phyloP scores from a whole-genome alignment of 30 jellyfish, hydroid and myxozoan species.

The Mastigias papua region DNA sequence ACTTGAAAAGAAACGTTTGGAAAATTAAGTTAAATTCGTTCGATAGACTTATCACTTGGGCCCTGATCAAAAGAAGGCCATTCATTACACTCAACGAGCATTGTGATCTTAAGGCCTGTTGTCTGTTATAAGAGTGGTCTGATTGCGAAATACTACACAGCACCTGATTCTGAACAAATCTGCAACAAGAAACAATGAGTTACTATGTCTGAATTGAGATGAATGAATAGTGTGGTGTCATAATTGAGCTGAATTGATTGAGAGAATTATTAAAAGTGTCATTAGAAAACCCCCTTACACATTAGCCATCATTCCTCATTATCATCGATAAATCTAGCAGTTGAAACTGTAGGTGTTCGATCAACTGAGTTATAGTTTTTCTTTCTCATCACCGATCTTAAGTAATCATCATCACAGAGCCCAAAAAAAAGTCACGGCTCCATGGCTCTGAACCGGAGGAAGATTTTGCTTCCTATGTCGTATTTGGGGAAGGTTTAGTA shows the following conservation, averaged over 20 bases:
- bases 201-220: background rate
- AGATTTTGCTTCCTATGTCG: too few species aligned
- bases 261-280: too few species aligned
- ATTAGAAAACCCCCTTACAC: too few species aligned
- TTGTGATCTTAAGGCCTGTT: background rate
- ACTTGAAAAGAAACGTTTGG: constrained; percentile 6
- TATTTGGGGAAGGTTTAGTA: too few species aligned
- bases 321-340: too few species aligned
- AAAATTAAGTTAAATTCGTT: constrained; percentile 11
- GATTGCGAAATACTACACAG: background rate
- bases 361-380: too few species aligned
- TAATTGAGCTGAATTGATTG: background rate
- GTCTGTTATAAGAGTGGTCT: background rate
- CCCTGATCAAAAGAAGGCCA: background rate
- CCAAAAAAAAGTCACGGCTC: too few species aligned
- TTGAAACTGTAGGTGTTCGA: too few species aligned
- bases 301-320: too few species aligned
- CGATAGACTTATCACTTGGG: background rate
- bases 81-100: background rate
- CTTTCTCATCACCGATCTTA: too few species aligned
- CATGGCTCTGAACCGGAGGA: too few species aligned
- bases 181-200: background rate
- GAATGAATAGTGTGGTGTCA: background rate
- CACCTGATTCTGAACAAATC: background rate
- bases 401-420: too few species aligned